Conservation (phyloP, 2,888 invertebrate genomes). For the Anticlea derivata region DNA sequence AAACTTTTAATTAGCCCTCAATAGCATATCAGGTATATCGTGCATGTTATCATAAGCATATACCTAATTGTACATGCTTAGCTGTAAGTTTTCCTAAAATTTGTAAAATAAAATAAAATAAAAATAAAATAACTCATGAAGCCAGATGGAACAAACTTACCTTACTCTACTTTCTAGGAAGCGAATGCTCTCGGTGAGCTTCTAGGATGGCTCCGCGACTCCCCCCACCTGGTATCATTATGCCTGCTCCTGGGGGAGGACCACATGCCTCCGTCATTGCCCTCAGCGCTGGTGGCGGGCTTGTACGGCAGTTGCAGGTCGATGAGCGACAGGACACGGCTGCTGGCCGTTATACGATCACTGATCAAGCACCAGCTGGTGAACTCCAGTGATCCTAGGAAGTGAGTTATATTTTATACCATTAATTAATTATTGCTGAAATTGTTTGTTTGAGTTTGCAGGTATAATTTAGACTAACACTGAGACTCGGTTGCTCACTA, state of each 20-base stretch:
- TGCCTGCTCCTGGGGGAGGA: conserved; percentile 76
- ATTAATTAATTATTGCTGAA: too few species aligned
- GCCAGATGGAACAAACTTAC: too few species aligned
- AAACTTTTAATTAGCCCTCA: too few species aligned
- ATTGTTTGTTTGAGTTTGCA: too few species aligned
- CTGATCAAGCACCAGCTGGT: conserved; percentile 75
- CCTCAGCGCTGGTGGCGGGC: conserved; percentile 66
- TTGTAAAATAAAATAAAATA: too few species aligned
- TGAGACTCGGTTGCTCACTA: too few species aligned
- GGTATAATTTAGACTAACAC: too few species aligned
- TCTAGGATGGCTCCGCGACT: conserved; percentile 75
- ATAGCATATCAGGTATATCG: too few species aligned
- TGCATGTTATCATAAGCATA: too few species aligned
- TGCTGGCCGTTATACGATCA: conserved; percentile 67
- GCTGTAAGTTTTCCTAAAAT: too few species aligned
- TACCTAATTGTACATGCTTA: too few species aligned
- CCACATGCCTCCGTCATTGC: conserved; percentile 65
- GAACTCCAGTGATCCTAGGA: conserved; percentile 67
- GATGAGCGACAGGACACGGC: conserved; percentile 58
- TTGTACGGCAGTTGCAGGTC: conserved; percentile 73
- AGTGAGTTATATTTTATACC: conserved; percentile 55
- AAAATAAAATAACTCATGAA: too few species aligned
- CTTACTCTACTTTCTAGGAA: conserved; percentile 53
- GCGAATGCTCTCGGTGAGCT: conserved; percentile 71
- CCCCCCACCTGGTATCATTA: conserved; percentile 72